These are phyloP conservation scores for Fringilla coelebs DNA, from an alignment of 2,797 vertebrate species.

Conservation along the genomic window DNA sequence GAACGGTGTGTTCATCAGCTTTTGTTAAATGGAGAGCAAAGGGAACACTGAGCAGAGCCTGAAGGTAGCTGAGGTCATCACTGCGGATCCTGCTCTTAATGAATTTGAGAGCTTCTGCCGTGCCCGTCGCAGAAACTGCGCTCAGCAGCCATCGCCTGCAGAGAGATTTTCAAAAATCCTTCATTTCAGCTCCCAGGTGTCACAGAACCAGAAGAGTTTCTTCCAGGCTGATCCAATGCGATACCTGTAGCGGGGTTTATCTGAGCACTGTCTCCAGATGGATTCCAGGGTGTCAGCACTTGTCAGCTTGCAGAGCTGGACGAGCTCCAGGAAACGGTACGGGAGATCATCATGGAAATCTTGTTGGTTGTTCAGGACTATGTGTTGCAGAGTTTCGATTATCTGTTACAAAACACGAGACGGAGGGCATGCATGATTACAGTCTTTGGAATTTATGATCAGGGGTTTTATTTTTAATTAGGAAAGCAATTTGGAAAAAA, in stretches of 20 bases:
- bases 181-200: background rate
- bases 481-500: background rate
- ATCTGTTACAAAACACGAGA: slow-evolving; percentile 68
- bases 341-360: slow-evolving; percentile 74
- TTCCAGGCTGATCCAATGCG: background rate
- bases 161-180: background rate
- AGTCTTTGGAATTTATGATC: background rate
- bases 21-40: slow-evolving; percentile 74
- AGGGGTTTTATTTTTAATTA: background rate
- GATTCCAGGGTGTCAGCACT: slow-evolving; percentile 72
- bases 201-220: background rate
- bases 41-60: slow-evolving; percentile 74
- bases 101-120: slow-evolving; percentile 78
- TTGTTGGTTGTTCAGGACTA: slow-evolving; percentile 76
- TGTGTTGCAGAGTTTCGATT: slow-evolving; percentile 73
- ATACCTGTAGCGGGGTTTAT: slow-evolving; percentile 75
- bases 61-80: slow-evolving; percentile 69
- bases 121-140: slow-evolving; percentile 71
- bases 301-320: slow-evolving; percentile 74
- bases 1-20: slow-evolving; percentile 29
- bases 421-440: background rate
- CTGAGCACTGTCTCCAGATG: slow-evolving; percentile 77
- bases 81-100: slow-evolving; percentile 74
- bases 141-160: slow-evolving; percentile 83
- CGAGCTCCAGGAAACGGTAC: slow-evolving; percentile 74